These are phyloP conservation scores for Dolichallabes microphthalmus DNA, from an alignment of 2,113 vertebrate genomes.

Conservation along the genomic window DNA sequence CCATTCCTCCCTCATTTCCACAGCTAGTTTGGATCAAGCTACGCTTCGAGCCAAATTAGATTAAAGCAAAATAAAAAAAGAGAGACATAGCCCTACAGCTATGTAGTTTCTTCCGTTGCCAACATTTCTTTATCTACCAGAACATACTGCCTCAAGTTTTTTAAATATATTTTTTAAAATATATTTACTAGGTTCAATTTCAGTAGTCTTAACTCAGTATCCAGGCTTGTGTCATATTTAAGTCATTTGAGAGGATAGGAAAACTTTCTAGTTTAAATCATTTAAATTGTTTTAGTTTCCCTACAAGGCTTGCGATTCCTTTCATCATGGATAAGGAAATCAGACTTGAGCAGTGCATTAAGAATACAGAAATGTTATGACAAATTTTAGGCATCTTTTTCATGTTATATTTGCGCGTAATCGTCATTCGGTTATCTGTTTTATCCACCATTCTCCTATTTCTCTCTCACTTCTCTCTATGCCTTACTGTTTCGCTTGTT, in stretches of 20 bases:
- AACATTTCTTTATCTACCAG: background rate
- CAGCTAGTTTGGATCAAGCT: constrained; percentile 5
- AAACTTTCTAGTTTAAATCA: background rate
- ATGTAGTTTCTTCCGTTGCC: background rate
- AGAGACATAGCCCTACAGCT: background rate
- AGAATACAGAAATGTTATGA: background rate
- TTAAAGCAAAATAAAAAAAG: background rate
- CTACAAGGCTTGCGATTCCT: background rate
- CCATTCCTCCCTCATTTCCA: background rate
- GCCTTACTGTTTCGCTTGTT: background rate
- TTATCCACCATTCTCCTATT: background rate
- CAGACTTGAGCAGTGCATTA: background rate
- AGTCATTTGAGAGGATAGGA: background rate
- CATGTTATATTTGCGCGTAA: background rate
- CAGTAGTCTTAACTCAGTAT: background rate
- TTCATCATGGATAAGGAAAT: background rate
- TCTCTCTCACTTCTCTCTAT: background rate
- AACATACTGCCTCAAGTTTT: background rate
- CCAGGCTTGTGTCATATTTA: background rate
- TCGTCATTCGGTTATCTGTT: background rate
- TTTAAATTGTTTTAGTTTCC: background rate
- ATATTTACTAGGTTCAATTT: background rate
- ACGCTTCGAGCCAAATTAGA: background rate
- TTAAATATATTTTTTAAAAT: background rate
- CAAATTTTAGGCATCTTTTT: background rate